A percentile compares a stretch with the other conserved stretches of the same genome.
Conservation (phyloP, 30 jellyfish, hydroid and myxozoan genomes). For the Rhopilema esculentum region DNA sequence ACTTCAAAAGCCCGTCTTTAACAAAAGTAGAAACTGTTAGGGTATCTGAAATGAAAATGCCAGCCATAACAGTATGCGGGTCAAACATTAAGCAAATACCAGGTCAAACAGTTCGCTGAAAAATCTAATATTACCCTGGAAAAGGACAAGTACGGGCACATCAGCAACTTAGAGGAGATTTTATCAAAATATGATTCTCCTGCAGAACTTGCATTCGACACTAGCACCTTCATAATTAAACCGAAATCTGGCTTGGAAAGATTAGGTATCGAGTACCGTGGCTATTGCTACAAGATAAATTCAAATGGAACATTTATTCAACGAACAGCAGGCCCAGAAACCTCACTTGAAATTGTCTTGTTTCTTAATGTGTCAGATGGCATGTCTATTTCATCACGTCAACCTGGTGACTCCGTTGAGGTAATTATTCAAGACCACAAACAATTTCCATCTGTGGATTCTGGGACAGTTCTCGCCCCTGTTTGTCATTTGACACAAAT, state of each 20-base stretch:
- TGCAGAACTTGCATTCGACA: no score
- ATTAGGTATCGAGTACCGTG: neutral
- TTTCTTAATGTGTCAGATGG: constrained; percentile 21
- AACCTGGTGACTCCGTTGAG: constrained; percentile 30
- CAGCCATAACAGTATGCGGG: constrained; percentile 43
- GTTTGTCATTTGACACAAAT: constrained; percentile 37
- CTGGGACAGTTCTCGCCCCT: constrained; percentile 36
- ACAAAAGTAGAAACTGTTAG: neutral
- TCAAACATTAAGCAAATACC: neutral
- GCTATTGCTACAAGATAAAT: constrained; percentile 39
- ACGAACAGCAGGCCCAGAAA: constrained; percentile 28
- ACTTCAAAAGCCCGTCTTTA: neutral
- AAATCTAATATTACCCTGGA: neutral
- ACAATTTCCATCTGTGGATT: constrained; percentile 21
- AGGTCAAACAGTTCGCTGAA: neutral
- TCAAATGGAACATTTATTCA: constrained; percentile 39
- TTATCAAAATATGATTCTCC: no score
- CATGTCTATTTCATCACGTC: neutral
- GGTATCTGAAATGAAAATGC: constrained; percentile 3
- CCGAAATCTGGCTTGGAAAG: constrained; percentile 14
- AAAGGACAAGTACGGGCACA: neutral
- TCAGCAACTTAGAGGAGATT: no score
- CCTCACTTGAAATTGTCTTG: constrained; percentile 15
- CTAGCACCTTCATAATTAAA: neutral
- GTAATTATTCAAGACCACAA: constrained; percentile 29